phyloP scores from a whole-genome alignment of 2,888 invertebrate species.

The Aspidiotus rigidus region DNA sequence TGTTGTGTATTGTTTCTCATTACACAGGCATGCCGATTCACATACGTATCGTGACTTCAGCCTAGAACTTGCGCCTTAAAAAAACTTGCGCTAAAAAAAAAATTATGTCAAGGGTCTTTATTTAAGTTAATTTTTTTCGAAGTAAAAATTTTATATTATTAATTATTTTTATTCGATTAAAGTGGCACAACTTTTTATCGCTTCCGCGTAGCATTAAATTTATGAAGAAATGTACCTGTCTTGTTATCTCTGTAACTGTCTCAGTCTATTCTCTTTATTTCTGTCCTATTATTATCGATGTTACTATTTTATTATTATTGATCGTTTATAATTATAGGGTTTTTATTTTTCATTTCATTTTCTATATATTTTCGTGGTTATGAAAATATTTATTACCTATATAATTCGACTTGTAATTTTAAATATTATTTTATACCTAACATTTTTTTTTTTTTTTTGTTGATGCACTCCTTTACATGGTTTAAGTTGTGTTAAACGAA shows the following conservation, averaged over 20 bases:
- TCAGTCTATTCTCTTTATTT: background rate
- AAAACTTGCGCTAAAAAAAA: constrained; percentile 1
- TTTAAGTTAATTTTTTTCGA: background rate
- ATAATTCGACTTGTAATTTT: background rate
- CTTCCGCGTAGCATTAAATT: constrained; percentile 1
- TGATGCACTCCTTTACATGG: constrained; percentile 30
- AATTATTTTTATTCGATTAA: constrained; percentile 3
- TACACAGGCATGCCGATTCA: constrained; percentile 40
- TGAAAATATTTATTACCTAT: background rate
- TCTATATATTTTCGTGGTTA: background rate
- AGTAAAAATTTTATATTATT: background rate
- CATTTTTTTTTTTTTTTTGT: constrained; percentile 16
- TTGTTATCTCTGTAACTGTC: too few relatives aligned
- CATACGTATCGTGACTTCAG: constrained; percentile 41
- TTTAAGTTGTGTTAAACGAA: constrained; percentile 5
- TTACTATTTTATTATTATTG: background rate
- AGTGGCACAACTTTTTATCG: background rate
- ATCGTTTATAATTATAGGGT: background rate
- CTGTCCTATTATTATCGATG: background rate
- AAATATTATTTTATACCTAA: constrained; percentile 1
- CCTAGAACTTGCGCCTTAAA: constrained; percentile 38
- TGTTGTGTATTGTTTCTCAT: constrained; percentile 37
- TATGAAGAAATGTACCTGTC: constrained; percentile 5
- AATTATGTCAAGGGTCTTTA: too few relatives aligned
- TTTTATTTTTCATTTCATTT: constrained; percentile 1